phyloP scores from a whole-genome alignment of 2,113 vertebrate genomes.

The Neogobius melanostomus region DNA sequence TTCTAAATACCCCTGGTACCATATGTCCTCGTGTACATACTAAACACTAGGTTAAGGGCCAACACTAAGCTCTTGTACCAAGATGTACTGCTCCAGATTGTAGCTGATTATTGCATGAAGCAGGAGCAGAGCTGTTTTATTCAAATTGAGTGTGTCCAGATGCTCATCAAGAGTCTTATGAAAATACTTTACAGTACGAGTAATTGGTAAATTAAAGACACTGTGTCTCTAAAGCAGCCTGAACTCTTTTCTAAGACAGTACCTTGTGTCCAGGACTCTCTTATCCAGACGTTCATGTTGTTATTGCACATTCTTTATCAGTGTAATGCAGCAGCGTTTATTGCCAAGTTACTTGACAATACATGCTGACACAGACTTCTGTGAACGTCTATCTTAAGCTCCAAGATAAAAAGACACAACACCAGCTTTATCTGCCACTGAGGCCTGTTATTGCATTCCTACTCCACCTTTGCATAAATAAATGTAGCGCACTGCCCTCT shows the following conservation, averaged over 20 bases:
- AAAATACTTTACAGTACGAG: no score
- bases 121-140: no score
- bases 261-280: conserved; percentile 6
- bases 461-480: not conserved
- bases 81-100: no score
- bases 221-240: not conserved
- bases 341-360: not conserved
- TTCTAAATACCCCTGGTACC: no score
- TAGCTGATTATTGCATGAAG: no score
- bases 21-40: no score
- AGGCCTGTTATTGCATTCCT: conserved; percentile 2
- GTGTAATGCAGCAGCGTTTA: conserved; percentile 25
- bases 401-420: conserved; percentile 27
- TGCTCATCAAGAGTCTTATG: no score
- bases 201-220: no score
- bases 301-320: conserved; percentile 16
- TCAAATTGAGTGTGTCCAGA: no score
- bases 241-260: not conserved
- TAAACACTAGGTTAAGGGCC: no score
- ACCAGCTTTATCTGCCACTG: conserved; percentile 2
- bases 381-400: conserved; percentile 16
- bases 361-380: not conserved
- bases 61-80: no score
- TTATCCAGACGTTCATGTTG: conserved; percentile 11
- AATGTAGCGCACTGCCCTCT: conserved; percentile 9